A percentile compares a stretch with the other conserved stretches of the same genome.
Conservation (phyloP, 2,113 vertebrate species). For the Uria lomvia region DNA sequence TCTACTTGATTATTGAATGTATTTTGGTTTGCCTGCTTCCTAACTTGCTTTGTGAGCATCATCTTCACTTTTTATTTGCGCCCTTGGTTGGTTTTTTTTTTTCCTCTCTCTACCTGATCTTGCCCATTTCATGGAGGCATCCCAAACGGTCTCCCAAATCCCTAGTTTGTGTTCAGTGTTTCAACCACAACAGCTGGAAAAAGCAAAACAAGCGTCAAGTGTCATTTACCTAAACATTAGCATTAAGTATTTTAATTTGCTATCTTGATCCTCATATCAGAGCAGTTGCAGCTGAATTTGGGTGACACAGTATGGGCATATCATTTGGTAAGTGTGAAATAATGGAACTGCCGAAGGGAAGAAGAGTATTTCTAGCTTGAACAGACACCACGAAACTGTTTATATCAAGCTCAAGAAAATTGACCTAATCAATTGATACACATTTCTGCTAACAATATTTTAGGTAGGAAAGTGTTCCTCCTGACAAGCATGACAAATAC, state of each 20-base stretch:
- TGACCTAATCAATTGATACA: constrained; percentile 39
- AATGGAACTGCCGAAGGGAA: neutral
- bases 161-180: neutral
- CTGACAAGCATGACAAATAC: constrained; percentile 43
- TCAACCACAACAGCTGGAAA: neutral
- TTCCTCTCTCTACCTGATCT: neutral
- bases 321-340: constrained; percentile 49
- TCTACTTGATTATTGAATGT: neutral
- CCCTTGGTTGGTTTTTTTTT: fast-evolving
- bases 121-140: neutral
- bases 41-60: neutral
- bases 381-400: neutral
- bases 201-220: neutral
- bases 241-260: constrained; percentile 44
- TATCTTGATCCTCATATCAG: neutral
- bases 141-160: neutral
- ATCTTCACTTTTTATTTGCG: neutral
- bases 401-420: constrained; percentile 23
- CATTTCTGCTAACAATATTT: constrained; percentile 30
- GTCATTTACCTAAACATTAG: neutral
- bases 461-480: constrained; percentile 5
- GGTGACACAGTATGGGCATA: neutral
- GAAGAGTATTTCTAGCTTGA: neutral
- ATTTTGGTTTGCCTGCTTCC: neutral
- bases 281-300: constrained; percentile 21